phyloP scores from a whole-genome alignment of 2,113 vertebrate genomes.

The Bubo blakistoni region DNA sequence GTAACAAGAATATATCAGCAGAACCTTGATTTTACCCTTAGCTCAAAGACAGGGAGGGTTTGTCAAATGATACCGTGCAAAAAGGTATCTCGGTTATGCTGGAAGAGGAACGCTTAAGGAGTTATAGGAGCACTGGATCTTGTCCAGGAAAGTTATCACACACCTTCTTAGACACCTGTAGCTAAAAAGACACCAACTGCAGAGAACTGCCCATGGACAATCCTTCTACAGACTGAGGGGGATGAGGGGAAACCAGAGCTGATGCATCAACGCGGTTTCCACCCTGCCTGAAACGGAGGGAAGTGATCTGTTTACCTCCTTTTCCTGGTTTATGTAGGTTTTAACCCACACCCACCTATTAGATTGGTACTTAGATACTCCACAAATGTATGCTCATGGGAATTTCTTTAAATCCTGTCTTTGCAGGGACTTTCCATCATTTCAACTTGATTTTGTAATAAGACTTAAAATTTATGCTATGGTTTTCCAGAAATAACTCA shows the following conservation, averaged over 20 bases:
- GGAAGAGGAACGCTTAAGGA: background rate
- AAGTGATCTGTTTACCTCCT: background rate
- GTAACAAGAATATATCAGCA: background rate
- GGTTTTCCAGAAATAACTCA: background rate
- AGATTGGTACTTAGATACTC: background rate
- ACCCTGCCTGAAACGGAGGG: background rate
- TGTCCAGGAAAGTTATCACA: background rate
- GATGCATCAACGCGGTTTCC: background rate
- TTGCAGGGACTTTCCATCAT: background rate
- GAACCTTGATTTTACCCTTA: background rate
- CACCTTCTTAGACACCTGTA: background rate
- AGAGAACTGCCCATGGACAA: background rate
- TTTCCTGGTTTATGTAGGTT: background rate
- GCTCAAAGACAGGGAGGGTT: background rate
- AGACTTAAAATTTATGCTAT: background rate
- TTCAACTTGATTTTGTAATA: background rate
- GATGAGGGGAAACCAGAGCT: background rate
- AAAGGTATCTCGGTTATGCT: accelerated
- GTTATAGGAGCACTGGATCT: accelerated
- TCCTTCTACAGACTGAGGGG: no score
- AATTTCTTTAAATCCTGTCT: background rate
- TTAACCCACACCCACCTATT: background rate
- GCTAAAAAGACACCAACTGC: background rate
- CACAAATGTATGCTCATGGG: background rate
- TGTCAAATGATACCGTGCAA: background rate